Evolutionary conservation across 2,113 vertebrate genomes (phyloP).

Genomic region (Spilogale gracilis): DNA sequence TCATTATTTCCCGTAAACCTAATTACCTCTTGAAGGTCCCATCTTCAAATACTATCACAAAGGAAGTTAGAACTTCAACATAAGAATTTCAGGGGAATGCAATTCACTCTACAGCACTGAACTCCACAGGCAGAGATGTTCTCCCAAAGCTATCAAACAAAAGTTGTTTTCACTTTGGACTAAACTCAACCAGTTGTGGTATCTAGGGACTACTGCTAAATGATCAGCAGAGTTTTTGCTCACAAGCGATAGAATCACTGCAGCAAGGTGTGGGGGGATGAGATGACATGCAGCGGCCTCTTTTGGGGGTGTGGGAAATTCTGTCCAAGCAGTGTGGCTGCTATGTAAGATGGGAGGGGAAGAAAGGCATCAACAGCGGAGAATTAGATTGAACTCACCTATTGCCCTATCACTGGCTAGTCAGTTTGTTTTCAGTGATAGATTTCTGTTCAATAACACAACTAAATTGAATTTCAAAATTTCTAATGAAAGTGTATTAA

Average conservation of each 20-base stretch:
- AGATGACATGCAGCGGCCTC: background rate
- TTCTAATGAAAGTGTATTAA: conserved; percentile 58
- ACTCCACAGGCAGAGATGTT: background rate
- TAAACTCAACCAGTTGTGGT: background rate
- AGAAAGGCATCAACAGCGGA: background rate
- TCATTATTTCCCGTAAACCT: background rate
- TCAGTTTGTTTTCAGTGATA: conserved; percentile 49
- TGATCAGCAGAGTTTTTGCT: background rate
- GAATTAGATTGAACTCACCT: background rate
- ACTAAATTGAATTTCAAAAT: conserved; percentile 65
- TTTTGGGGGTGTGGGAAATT: background rate
- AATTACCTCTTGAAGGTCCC: background rate
- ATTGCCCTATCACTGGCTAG: background rate
- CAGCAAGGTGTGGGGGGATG: background rate
- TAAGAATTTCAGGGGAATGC: background rate
- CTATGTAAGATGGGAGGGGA: background rate
- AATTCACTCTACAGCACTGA: background rate
- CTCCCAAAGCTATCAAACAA: background rate
- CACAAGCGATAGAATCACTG: background rate
- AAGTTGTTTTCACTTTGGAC: background rate
- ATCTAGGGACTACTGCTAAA: background rate
- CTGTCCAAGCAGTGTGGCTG: background rate
- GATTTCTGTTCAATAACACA: conserved; percentile 32
- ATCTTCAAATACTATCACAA: background rate
- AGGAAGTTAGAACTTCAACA: background rate